These are phyloP conservation scores for Ailuropoda melanoleuca DNA, from an alignment of 2,113 vertebrate genomes.

Conservation along the genomic window DNA sequence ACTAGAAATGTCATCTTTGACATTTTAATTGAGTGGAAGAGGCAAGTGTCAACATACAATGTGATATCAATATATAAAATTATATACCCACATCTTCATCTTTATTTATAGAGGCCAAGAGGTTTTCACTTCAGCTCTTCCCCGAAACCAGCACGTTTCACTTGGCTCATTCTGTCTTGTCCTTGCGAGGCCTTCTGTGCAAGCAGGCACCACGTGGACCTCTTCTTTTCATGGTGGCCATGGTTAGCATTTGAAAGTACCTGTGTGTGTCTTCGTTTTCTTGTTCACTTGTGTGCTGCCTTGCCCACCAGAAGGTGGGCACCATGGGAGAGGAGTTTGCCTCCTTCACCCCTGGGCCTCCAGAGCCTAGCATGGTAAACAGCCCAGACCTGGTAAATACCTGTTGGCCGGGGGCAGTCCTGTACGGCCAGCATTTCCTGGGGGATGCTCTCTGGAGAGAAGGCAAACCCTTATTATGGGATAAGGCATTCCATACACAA, in stretches of 20 bases:
- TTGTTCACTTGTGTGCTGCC: not conserved
- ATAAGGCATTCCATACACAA: accelerated
- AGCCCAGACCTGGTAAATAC: not conserved
- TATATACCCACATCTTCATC: not conserved
- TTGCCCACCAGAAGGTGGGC: too few species aligned
- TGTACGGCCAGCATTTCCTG: too few species aligned
- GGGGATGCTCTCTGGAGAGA: too few species aligned
- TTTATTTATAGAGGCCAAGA: too few species aligned
- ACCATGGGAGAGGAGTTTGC: not conserved
- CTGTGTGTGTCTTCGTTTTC: not conserved
- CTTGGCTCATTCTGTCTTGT: not conserved
- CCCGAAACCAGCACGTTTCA: not conserved
- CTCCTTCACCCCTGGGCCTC: not conserved
- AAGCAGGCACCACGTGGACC: accelerated
- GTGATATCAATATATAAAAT: not conserved
- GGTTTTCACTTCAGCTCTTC: too few species aligned
- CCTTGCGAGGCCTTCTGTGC: accelerated
- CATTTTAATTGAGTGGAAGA: not conserved
- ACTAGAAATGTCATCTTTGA: not conserved
- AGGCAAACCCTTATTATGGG: accelerated
- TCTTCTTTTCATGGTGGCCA: not conserved
- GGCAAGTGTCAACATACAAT: not conserved
- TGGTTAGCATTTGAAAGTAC: not conserved
- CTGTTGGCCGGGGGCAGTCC: not conserved
- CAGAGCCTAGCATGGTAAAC: not conserved